Conservation (phyloP, 2,888 invertebrate species). For the Trileptium ribeirensis region DNA sequence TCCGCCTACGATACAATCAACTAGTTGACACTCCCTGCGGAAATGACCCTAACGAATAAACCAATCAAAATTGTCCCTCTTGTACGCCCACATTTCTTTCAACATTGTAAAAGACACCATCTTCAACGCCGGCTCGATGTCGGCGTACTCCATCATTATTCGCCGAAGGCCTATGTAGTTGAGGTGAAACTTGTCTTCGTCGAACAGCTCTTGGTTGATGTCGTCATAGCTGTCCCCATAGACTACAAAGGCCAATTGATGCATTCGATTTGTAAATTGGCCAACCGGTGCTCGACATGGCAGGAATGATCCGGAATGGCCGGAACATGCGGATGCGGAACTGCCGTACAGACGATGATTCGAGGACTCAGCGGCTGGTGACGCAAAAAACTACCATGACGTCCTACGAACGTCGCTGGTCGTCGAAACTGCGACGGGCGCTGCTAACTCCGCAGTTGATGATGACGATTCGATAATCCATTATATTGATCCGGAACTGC, state of each 20-base stretch:
- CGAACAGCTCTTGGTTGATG: not conserved
- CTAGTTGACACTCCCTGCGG: not conserved
- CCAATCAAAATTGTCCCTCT: not conserved
- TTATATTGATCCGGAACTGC: not conserved
- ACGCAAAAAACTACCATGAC: not conserved
- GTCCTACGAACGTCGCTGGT: not conserved
- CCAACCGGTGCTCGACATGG: not conserved
- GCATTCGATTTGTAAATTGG: not conserved
- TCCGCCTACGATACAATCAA: too few species aligned
- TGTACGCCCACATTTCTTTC: not conserved
- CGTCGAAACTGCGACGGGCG: not conserved
- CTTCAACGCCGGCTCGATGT: not conserved
- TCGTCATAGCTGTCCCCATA: too few species aligned
- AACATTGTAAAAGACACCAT: not conserved
- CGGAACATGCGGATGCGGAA: not conserved
- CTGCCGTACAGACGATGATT: not conserved
- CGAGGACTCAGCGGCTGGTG: not conserved
- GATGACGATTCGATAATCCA: not conserved
- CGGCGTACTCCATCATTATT: not conserved
- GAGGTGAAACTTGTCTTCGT: not conserved
- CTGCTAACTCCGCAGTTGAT: not conserved
- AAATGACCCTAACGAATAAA: not conserved
- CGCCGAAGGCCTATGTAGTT: not conserved
- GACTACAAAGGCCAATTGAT: not conserved
- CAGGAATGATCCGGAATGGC: not conserved